Conservation (phyloP, 2,113 vertebrate species). For the Pycnonotus jocosus region DNA sequence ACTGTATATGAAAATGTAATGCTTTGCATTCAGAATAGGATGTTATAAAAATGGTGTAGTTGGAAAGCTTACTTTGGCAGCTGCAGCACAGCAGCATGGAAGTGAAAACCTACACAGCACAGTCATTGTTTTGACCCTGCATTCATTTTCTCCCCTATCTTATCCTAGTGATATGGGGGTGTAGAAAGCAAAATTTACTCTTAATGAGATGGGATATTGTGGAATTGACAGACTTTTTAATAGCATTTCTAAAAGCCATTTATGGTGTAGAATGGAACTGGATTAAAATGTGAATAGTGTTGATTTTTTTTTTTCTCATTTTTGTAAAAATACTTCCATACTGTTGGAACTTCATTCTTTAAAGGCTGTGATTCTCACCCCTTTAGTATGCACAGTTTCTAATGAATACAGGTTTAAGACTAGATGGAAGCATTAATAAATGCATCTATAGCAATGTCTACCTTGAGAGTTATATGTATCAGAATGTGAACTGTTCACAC, state of each 20-base stretch:
- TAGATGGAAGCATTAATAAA: conserved; percentile 23
- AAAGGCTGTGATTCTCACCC: conserved; percentile 23
- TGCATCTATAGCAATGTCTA: neutral
- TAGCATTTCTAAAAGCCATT: conserved; percentile 29
- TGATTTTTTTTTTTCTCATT: neutral
- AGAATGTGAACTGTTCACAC: neutral
- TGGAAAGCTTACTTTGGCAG: neutral
- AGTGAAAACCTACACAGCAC: neutral
- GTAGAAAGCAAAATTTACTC: conserved; percentile 14
- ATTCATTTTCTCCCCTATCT: neutral
- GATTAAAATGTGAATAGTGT: conserved; percentile 64
- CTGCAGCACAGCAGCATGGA: neutral
- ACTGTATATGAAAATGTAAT: neutral
- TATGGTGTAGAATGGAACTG: conserved; percentile 55
- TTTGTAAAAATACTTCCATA: conserved; percentile 41
- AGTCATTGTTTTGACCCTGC: neutral
- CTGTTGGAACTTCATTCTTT: conserved; percentile 15
- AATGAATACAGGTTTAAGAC: neutral
- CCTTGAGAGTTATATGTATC: neutral
- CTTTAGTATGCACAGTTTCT: neutral
- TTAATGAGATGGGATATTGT: neutral
- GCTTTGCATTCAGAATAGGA: neutral
- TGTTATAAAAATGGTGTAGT: neutral
- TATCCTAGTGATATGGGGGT: neutral
- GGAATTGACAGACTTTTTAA: conserved; percentile 3